Evolutionary conservation across 2,113 vertebrate species (phyloP), one percentile per base, ranked within the genome.

Genomic region (Menidia beryllina): DNA sequence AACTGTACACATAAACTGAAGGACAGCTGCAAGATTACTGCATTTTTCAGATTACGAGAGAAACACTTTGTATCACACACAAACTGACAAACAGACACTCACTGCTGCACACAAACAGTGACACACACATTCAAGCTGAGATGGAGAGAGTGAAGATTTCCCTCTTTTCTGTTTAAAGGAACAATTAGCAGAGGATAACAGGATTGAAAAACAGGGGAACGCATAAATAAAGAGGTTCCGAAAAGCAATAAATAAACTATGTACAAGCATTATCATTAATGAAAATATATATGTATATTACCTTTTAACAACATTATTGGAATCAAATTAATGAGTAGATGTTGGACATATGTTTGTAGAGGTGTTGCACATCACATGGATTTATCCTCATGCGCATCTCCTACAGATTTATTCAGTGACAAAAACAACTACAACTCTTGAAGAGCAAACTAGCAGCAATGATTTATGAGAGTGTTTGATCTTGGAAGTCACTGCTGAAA

Each of bases 141-240:
- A 69, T 68, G 72, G 58, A 48, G 56, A 77, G 84, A 83, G 87
- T 81, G 75, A 90, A 63, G 41, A 48, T 59, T n/a, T 66, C 43
- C 56, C 59, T 71, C 34, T 5, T 39, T 57, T 72, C 14, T 59
- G 52, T 82, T 61, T 72, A 47, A 53, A 75, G 74, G 85, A 57
- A 69, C n/a, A 63, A 89, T 86, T 83, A 87, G 71, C 6, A 2
- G 58, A 60, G 65, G 57, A 79, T 75, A 81, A 63, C 53, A 54
- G 52, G 53, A 48, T 60, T 11, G 36, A 55, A 69, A 68, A 77
- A 34, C 38, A 36, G 14, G 26, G 70, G 59, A 72, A 68, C 52
- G 27, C 36, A 59, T 61, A 43, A 55, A 74, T 76, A 82, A 74
- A 75, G 15, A 65, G 39, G 67, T 79, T 79, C 62, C 65, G 68